phyloP scores from a whole-genome alignment of 2,113 vertebrate species.

The Pampusana beccarii region DNA sequence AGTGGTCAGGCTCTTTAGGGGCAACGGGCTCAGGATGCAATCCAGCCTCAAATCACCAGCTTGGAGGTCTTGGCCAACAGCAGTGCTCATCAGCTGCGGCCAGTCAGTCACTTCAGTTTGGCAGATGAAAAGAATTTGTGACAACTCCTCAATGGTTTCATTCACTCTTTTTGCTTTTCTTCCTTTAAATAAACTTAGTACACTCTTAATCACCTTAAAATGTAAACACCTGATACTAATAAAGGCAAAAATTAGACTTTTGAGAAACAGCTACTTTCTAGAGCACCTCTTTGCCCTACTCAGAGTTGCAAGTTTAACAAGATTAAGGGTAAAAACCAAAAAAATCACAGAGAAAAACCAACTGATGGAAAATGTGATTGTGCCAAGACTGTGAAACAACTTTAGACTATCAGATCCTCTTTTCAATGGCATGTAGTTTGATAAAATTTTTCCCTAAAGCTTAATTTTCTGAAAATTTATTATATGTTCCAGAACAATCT shows the following conservation, averaged over 20 bases:
- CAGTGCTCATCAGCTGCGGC: neutral
- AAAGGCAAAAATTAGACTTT: neutral
- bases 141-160: neutral
- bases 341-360: neutral
- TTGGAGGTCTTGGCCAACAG: neutral
- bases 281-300: neutral
- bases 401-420: slow-evolving; percentile 19
- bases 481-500: slow-evolving; percentile 33
- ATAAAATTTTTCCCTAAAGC: slow-evolving; percentile 39
- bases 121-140: neutral
- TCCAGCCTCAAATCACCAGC: neutral
- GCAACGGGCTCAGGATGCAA: neutral
- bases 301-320: neutral
- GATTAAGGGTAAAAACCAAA: slow-evolving; percentile 6
- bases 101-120: neutral
- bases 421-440: slow-evolving; percentile 20
- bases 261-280: neutral
- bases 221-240: neutral
- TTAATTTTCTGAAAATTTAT: slow-evolving; percentile 50
- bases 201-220: neutral
- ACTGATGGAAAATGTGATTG: neutral
- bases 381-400: slow-evolving; percentile 35
- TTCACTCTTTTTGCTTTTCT: neutral
- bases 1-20: neutral
- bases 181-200: neutral